Evolutionary conservation across 2,797 vertebrate genomes (phyloP).

Genomic region (Pithecia hirsuta): DNA sequence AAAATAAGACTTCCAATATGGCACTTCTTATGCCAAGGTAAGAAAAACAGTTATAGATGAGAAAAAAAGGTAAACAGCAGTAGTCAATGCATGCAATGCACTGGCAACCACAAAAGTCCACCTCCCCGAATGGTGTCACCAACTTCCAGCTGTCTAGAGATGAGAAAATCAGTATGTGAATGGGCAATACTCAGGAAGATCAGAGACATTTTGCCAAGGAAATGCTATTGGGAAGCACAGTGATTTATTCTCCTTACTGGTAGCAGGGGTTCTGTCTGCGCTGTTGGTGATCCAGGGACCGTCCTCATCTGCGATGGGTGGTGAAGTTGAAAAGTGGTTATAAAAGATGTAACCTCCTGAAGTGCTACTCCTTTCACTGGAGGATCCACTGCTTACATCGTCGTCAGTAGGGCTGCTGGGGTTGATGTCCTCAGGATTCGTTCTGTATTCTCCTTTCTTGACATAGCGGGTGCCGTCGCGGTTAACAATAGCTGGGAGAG

Average conservation of each 20-base stretch:
- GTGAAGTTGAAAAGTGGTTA: constrained; percentile 60
- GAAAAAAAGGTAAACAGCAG: not conserved
- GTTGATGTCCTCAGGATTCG: constrained; percentile 71
- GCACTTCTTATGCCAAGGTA: not conserved
- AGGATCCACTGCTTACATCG: constrained; percentile 79
- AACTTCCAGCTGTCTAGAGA: not conserved
- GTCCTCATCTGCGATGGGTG: not conserved
- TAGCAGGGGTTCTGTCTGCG: not conserved
- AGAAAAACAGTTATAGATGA: not conserved
- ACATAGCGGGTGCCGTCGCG: constrained; percentile 81
- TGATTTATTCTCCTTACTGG: constrained; percentile 75
- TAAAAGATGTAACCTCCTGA: constrained; percentile 70
- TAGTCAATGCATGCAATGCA: not conserved
- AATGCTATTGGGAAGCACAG: not conserved
- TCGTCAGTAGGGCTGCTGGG: constrained; percentile 68
- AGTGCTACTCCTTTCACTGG: constrained; percentile 79
- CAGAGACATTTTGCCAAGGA: not conserved
- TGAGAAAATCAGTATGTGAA: not conserved
- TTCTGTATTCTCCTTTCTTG: constrained; percentile 69
- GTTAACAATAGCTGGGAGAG: constrained; percentile 83
- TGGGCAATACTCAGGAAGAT: not conserved
- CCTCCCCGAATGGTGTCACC: not conserved
- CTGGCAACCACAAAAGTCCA: not conserved
- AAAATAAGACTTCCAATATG: not conserved
- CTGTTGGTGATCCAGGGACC: not conserved